Evolutionary conservation across 2,888 invertebrate genomes (phyloP).

Genomic region (Nephrotoma flavescens): DNA sequence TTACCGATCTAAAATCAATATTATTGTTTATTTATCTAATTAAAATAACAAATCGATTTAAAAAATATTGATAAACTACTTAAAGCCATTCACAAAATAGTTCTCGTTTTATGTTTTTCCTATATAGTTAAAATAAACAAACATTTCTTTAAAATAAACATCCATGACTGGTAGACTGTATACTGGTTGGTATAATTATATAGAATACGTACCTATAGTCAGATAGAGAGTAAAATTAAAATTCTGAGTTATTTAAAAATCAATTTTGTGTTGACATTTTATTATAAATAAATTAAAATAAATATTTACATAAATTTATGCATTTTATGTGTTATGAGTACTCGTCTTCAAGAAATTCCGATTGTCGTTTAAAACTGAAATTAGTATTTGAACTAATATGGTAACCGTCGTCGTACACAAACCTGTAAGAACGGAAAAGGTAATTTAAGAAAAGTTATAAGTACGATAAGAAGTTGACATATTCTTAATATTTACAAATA

Average conservation of each 20-base stretch:
- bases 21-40: not conserved
- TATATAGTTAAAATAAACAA: not conserved
- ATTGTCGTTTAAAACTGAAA: not conserved
- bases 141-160: not conserved
- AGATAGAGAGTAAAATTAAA: not conserved
- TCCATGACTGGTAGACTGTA: not conserved
- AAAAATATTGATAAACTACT: not conserved
- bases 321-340: not conserved
- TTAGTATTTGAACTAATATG: not conserved
- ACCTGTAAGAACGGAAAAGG: not conserved
- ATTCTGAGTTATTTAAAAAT: not conserved
- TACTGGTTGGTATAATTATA: not conserved
- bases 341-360: not conserved
- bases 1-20: not conserved
- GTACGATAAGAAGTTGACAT: not conserved
- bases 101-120: not conserved
- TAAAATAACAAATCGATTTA: not conserved
- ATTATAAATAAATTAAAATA: not conserved
- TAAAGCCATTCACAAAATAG: not conserved
- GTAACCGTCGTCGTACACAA: not conserved
- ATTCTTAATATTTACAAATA: not conserved
- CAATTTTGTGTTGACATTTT: not conserved
- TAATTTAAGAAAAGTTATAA: not conserved
- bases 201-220: not conserved
- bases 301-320: not conserved